Evolutionary conservation across 2,888 invertebrate species (phyloP).

Genomic region (Trichacis sp.): DNA sequence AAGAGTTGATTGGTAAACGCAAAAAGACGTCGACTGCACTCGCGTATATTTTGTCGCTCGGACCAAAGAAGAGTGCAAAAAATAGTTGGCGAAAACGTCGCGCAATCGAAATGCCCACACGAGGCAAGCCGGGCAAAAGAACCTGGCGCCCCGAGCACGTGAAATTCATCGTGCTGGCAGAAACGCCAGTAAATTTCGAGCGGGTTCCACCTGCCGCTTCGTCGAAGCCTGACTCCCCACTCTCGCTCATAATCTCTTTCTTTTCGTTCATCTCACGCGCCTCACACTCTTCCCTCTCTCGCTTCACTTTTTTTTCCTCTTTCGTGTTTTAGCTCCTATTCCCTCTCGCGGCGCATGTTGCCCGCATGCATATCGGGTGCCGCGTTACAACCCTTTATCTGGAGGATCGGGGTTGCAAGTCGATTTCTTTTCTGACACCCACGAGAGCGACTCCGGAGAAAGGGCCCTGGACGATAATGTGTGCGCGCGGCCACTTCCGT

Average conservation of each 20-base stretch:
- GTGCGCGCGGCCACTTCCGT: slow-evolving; percentile 35
- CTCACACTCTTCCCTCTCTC: slow-evolving; percentile 25
- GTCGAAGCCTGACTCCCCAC: slow-evolving; percentile 37
- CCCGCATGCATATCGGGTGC: slow-evolving; percentile 35
- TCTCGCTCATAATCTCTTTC: slow-evolving; percentile 6
- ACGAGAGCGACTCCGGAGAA: slow-evolving; percentile 15
- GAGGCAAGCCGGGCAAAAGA: slow-evolving; percentile 12
- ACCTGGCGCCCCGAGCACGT: slow-evolving; percentile 45
- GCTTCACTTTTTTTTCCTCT: slow-evolving; percentile 24
- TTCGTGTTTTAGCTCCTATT: slow-evolving; percentile 38
- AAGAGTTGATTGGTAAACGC: no score
- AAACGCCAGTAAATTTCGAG: slow-evolving; percentile 59
- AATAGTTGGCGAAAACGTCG: slow-evolving; percentile 27
- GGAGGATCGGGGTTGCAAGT: slow-evolving; percentile 42
- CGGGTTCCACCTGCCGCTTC: slow-evolving; percentile 59
- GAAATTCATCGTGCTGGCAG: slow-evolving; percentile 48
- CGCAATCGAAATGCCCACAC: slow-evolving; percentile 24
- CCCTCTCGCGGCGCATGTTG: slow-evolving; percentile 35
- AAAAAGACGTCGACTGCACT: no score
- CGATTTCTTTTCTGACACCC: slow-evolving; percentile 39
- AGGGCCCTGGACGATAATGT: slow-evolving; percentile 37
- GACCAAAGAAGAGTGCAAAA: no score
- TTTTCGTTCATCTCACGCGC: slow-evolving; percentile 14
- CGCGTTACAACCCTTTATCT: slow-evolving; percentile 44
- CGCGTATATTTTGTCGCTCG: no score